Conservation (phyloP, 2,113 vertebrate species). For the Eurypyga helias region DNA sequence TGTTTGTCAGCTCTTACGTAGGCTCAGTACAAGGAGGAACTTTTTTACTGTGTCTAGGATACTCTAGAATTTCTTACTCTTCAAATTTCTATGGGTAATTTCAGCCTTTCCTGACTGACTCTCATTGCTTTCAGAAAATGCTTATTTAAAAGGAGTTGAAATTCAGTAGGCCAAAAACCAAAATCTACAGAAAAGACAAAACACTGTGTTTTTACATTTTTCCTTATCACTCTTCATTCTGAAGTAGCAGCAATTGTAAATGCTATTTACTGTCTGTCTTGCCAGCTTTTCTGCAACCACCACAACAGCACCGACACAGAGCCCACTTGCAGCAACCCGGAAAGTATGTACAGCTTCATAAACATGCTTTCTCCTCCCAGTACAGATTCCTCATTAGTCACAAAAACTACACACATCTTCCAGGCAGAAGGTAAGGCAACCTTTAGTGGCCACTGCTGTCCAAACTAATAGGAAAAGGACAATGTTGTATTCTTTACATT, state of each 20-base stretch:
- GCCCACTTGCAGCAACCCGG: neutral
- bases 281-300: neutral
- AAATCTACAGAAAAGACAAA: neutral
- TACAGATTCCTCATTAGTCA: neutral
- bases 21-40: neutral
- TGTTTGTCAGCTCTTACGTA: neutral
- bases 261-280: neutral
- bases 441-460: neutral
- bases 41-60: neutral
- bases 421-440: neutral
- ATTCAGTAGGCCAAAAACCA: neutral
- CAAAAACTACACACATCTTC: neutral
- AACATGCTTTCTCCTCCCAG: neutral
- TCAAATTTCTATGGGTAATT: neutral
- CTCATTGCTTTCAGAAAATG: neutral
- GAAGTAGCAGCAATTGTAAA: neutral
- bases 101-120: neutral
- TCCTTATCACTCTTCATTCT: neutral
- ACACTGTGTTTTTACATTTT: neutral
- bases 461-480: neutral
- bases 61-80: neutral
- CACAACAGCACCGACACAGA: neutral
- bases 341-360: neutral
- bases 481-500: conserved; percentile 45
- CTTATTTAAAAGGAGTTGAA: neutral